Evolutionary conservation across 2,888 invertebrate genomes (phyloP), one percentile per base, ranked within the genome.

Genomic region (Sclerodermus sp.): DNA sequence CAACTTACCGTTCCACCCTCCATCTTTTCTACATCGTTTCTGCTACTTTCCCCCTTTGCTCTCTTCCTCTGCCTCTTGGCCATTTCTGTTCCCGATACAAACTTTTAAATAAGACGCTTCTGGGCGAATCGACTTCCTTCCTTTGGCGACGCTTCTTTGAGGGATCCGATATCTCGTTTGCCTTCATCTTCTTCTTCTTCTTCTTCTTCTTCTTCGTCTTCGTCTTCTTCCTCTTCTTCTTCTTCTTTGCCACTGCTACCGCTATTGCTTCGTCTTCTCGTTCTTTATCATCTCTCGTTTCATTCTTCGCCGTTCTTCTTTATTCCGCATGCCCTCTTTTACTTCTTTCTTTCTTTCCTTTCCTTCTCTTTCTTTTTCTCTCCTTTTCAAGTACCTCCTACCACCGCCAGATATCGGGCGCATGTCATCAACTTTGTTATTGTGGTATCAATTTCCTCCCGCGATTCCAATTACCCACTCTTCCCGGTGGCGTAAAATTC

Each of bases 31-130:
- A 23, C 23, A 23, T 16, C 23, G 13, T 15, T 16, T 47, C 38
- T 43, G 16, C 47, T 14, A 34, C 43, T 42, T 37, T 47, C 45
- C 30, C 34, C 36, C 55, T 49, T 45, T 48, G 23, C 23, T 23
- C 23, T 23, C 47, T 32, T 53, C 56, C 57, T 56, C 54, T 41
- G 36, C 36, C 41, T 46, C 48, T 29, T 41, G 23, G 37, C 50
- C 50, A 14, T 15, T 50, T 41, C 55, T 57, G 53, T 45, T 55
- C 53, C 52, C 66, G 73, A 73, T 73, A 70, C 70, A 73, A 73
- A 74, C 68, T 74, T 76, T 76, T 72, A 71, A 76, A 71, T 71
- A 73, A 73, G 72, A 68, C 63, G 68, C 70, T 69, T 65, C 70
- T 65, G 66, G 58, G 66, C 65, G 64, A 69, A 71, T 71, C 65